Evolutionary conservation across 2,797 vertebrate genomes (phyloP), one percentile per base, ranked within the genome.

Genomic region (Brachyalestes nurse): DNA sequence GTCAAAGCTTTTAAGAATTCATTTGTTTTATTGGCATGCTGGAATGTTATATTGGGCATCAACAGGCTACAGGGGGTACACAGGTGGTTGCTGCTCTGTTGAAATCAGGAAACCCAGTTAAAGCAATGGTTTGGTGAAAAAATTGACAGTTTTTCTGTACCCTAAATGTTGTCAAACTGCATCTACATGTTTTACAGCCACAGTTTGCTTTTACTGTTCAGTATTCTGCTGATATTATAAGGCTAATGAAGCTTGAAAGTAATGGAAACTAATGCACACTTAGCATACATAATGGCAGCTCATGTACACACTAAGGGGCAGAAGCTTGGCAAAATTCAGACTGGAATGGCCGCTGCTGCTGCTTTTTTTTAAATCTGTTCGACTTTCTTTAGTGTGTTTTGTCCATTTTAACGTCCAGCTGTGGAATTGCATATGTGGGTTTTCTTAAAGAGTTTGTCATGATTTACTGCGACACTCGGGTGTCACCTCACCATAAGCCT

Each of bases 1-100:
- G 86, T 76, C 4, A 58, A 72, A 77, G 12, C 40, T 17, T 55
- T 49, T 81, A 42, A 21, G 72, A 12, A 21, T 34, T 73, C 61
- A 2, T 65, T 51, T 19, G 55, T 65, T 73, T 81, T 60, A 14
- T 19, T 4, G 49, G 0, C 71, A 4, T 77, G 5, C 28, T 1
- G 10, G 1, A 40, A 16, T 69, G 14, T 72, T 45, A 42, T 14
- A 3, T 49, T 58, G 10, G 14, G 28, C 7, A 17, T 34, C 66
- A 65, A 53, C 28, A 51, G 34, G 13, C 7, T 49, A 62, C 40
- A 28, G 4, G 6, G 16, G 61, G 34, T 76, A 12, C 17, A 38
- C 45, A 60, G 21, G 25, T 28, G 9, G 14, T 61, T n/a, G n/a
- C n/a, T n/a, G n/a, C n/a, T 34, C 13, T 34, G 6, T n/a, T 9